phyloP scores from a whole-genome alignment of 2,888 invertebrate genomes.

The Chrysodeixis includens region DNA sequence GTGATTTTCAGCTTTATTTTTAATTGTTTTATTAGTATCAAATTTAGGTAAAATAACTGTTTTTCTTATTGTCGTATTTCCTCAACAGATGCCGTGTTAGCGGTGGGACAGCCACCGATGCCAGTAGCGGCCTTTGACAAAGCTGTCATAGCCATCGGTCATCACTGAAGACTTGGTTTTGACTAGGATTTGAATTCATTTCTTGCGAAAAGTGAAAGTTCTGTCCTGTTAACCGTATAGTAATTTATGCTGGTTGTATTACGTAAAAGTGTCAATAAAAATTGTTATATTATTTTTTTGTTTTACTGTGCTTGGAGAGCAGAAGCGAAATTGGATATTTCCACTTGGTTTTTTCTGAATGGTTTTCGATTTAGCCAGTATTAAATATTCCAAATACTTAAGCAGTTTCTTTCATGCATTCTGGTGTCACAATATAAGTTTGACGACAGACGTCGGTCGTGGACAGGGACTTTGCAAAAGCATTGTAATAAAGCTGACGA shows the following conservation, averaged over 20 bases:
- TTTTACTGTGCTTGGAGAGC: conserved; percentile 6
- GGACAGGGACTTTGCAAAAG: too few species aligned
- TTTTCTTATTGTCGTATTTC: conserved; percentile 7
- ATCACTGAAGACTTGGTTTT: conserved; percentile 30
- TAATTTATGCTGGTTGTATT: conserved; percentile 40
- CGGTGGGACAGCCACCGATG: conserved; percentile 82
- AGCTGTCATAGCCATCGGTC: conserved; percentile 78
- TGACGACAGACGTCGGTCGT: too few species aligned
- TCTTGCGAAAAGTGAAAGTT: conserved; percentile 45
- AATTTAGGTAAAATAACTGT: neutral
- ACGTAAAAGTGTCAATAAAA: conserved; percentile 60
- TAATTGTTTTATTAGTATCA: too few species aligned
- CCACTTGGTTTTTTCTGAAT: too few species aligned
- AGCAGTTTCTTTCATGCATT: too few species aligned
- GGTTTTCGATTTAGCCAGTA: too few species aligned
- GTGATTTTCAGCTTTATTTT: too few species aligned
- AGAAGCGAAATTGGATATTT: too few species aligned
- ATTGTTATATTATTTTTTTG: conserved; percentile 39
- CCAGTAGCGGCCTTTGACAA: conserved; percentile 85
- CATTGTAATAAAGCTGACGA: too few species aligned
- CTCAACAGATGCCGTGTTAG: conserved; percentile 81
- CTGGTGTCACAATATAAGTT: too few species aligned
- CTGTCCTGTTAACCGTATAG: conserved; percentile 35
- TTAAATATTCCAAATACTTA: too few species aligned
- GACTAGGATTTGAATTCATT: conserved; percentile 9